Conservation (phyloP, 2,113 vertebrate species). For the Vombatus ursinus region DNA sequence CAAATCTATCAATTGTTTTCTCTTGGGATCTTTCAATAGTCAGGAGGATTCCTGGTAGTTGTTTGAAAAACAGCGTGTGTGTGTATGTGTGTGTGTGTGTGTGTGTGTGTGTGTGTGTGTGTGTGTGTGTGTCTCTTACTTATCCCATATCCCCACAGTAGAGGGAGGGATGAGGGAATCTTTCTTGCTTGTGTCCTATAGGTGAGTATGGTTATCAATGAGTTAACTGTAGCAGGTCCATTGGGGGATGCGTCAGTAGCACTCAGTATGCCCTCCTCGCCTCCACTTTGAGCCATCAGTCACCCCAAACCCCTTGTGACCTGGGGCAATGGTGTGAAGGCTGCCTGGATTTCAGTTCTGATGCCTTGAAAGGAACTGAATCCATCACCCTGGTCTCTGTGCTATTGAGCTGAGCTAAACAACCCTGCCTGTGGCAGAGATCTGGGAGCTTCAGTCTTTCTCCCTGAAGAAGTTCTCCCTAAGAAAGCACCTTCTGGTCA, state of each 20-base stretch:
- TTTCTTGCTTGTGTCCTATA: neutral
- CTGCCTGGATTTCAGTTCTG: conserved; percentile 29
- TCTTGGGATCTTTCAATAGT: neutral
- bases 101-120: too few species aligned
- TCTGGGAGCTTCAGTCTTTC: neutral
- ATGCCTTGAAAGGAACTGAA: neutral
- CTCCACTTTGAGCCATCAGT: neutral
- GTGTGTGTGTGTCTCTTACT: neutral
- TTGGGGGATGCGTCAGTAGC: neutral
- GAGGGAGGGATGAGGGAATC: neutral
- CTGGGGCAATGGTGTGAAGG: neutral
- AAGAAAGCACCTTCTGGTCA: neutral
- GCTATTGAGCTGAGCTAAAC: neutral
- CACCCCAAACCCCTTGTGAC: neutral
- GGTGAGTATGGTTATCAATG: neutral
- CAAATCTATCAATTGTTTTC: neutral
- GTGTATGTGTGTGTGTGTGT: too few species aligned
- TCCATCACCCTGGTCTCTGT: neutral
- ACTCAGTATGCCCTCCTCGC: neutral
- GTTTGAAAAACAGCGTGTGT: conserved; percentile 1
- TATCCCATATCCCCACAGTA: neutral
- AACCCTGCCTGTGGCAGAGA: neutral
- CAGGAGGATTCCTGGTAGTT: neutral
- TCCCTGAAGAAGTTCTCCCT: conserved; percentile 21
- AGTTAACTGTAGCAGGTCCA: neutral